Conservation (phyloP, 2,888 invertebrate species). For the Drymonia ruficornis region DNA sequence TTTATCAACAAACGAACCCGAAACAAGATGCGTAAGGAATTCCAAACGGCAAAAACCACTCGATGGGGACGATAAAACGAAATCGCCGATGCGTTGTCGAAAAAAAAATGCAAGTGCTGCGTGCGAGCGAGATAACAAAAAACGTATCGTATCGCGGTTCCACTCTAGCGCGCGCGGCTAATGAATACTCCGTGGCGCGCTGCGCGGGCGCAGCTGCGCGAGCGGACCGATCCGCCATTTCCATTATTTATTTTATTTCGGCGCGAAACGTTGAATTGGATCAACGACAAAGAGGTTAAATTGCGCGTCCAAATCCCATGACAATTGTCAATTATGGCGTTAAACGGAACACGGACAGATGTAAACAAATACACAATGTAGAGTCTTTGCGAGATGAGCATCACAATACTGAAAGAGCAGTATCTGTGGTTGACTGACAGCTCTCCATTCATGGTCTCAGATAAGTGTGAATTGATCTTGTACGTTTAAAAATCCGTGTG, state of each 20-base stretch:
- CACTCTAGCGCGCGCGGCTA: constrained; percentile 79
- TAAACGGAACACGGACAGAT: constrained; percentile 76
- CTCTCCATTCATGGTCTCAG: constrained; percentile 26
- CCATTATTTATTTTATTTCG: constrained; percentile 83
- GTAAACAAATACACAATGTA: constrained; percentile 75
- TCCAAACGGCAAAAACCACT: constrained; percentile 78
- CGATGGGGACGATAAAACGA: constrained; percentile 81
- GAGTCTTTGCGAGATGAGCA: constrained; percentile 44
- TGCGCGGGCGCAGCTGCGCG: constrained; percentile 77
- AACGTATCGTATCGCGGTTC: constrained; percentile 81
- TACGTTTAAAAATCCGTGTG: constrained; percentile 35
- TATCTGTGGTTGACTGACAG: constrained; percentile 44
- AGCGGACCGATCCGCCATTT: constrained; percentile 73
- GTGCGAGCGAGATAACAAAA: constrained; percentile 80
- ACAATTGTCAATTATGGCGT: constrained; percentile 71
- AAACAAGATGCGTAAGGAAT: constrained; percentile 78
- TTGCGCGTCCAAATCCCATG: constrained; percentile 82
- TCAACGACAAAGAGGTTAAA: constrained; percentile 82
- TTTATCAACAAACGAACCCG: constrained; percentile 62
- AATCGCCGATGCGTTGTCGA: constrained; percentile 80
- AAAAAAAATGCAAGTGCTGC: constrained; percentile 79
- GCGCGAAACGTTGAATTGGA: constrained; percentile 81
- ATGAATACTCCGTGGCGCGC: constrained; percentile 64
- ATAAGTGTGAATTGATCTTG: constrained; percentile 33
- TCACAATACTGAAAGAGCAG: constrained; percentile 40